Evolutionary conservation across 2,888 invertebrate species (phyloP), one percentile per base, ranked within the genome.

Genomic region (Pachydiplax longipennis): DNA sequence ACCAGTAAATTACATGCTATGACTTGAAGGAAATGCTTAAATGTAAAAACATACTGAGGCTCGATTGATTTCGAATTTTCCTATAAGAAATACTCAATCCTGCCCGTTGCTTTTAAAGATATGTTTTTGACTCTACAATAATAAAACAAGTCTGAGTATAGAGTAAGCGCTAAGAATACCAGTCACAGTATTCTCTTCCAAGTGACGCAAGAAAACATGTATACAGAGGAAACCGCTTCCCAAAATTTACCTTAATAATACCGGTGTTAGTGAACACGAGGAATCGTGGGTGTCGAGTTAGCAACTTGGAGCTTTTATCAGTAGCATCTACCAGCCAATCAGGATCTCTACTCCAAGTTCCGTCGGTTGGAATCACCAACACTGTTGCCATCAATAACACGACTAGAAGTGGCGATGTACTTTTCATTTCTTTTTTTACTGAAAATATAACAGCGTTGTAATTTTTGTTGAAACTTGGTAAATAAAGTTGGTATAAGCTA

Each of bases 171-270:
- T 10, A 44, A 44, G 10, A 44, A 44, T 44, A 10, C 6, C 44
- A 44, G 6, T 10, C 44, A 8, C 44, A 44, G 6, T 8, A n/a
- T 25, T 25, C 22, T 80, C 13, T 12, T 35, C 13, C 35, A n/a
- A 10, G 6, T 35, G 80, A 80, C 73, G 25, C 25, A 73, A 13
- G 5, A 73, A 73, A 73, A 25, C n/a, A n/a, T n/a, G n/a, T 73
- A 31, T 13, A 13, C 8, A 25, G 25, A 13, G 31, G 13, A 25
- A 5, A 5, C 31, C 10, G 73, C 25, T 31, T 31, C 25, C 25
- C 8, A 73, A 8, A n/a, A 48, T 35, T 83, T 87, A 87, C 87
- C 87, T 87, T 87, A n/a, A 87, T 87, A 18, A 87, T 87, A n/a
- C 87, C 87, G 8, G 87, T 22, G 61, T 87, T 87, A 2, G 87